Evolutionary conservation across 2,888 invertebrate genomes (phyloP).

Genomic region (Carabus problematicus): DNA sequence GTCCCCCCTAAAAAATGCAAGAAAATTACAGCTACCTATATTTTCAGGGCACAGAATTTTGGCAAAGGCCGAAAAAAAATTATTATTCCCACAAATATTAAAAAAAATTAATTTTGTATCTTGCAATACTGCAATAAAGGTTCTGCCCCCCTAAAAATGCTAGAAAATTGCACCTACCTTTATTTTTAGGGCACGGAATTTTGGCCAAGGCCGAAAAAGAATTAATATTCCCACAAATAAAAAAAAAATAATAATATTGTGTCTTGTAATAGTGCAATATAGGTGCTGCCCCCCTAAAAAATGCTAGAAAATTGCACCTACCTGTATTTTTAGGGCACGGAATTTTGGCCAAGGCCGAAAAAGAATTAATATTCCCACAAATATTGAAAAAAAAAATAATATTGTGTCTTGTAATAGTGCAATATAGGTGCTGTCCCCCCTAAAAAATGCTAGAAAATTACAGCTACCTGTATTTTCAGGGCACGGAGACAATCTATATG

Average conservation of each 20-base stretch:
- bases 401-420: background rate
- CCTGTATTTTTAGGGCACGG: background rate
- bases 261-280: background rate
- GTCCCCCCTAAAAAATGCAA: background rate
- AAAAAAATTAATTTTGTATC: background rate
- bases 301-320: background rate
- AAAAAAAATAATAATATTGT: no score
- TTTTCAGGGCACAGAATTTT: no score
- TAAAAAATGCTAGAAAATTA: background rate
- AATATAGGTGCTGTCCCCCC: background rate
- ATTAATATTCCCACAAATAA: no score
- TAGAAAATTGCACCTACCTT: background rate
- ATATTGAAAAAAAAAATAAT: no score
- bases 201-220: no score
- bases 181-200: no score
- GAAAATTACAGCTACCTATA: background rate
- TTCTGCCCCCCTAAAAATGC: background rate
- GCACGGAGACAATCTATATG: background rate
- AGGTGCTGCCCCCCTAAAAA: background rate
- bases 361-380: no score
- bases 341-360: no score
- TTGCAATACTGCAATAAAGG: background rate
- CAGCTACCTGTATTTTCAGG: background rate
- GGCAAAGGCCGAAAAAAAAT: no score
- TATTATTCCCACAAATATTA: no score